These are phyloP conservation scores for Dryobota labecula DNA, from an alignment of 2,888 invertebrate species.

Conservation along the genomic window DNA sequence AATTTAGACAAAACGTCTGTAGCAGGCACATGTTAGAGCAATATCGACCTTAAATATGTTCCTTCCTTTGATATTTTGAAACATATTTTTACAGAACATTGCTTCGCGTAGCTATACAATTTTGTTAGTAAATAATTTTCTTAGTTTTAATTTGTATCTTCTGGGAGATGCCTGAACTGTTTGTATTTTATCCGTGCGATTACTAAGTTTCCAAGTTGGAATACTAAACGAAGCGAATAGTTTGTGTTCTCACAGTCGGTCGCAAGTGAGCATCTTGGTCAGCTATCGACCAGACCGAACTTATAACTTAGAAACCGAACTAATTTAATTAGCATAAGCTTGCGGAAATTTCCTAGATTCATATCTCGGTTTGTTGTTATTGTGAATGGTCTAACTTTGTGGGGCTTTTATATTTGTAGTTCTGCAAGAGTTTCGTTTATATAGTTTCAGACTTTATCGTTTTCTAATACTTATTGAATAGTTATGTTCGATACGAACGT, in stretches of 20 bases:
- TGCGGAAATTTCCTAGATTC: constrained; percentile 69
- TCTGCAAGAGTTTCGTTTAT: neutral
- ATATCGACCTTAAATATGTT: constrained; percentile 45
- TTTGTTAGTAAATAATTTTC: constrained; percentile 15
- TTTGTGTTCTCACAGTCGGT: constrained; percentile 69
- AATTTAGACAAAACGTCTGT: constrained; percentile 60
- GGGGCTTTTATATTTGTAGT: constrained; percentile 35
- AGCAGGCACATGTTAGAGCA: constrained; percentile 52
- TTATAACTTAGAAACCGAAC: constrained; percentile 75
- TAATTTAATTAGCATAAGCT: constrained; percentile 81
- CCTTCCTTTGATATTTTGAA: constrained; percentile 37
- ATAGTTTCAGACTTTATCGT: constrained; percentile 2
- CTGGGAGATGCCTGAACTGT: constrained; percentile 32
- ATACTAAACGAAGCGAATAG: constrained; percentile 67
- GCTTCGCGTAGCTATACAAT: constrained; percentile 2
- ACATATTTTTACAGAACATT: constrained; percentile 19
- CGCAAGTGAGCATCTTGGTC: constrained; percentile 74
- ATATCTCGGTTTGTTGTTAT: constrained; percentile 64
- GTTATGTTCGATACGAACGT: neutral
- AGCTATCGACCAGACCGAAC: constrained; percentile 68
- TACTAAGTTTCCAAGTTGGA: constrained; percentile 53
- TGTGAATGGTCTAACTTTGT: constrained; percentile 58
- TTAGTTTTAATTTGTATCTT: constrained; percentile 46
- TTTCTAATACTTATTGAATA: constrained; percentile 35
- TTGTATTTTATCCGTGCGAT: constrained; percentile 57